These are phyloP conservation scores for Selene dorsalis DNA, from an alignment of 2,797 vertebrate genomes.

Conservation along the genomic window DNA sequence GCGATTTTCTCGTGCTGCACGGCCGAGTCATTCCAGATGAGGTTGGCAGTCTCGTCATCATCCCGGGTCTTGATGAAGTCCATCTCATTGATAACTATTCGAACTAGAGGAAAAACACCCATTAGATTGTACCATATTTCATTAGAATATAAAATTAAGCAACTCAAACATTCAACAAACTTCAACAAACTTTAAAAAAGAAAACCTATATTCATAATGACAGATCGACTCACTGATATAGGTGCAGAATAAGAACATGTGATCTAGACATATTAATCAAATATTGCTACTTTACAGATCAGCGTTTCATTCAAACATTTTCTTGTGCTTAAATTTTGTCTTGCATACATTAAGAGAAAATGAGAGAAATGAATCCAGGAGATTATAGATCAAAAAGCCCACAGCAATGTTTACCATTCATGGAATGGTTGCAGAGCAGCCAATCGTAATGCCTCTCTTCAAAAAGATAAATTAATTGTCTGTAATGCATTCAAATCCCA, in stretches of 20 bases:
- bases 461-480: slow-evolving; percentile 81
- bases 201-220: slow-evolving; percentile 9
- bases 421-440: slow-evolving; percentile 66
- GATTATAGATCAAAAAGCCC: slow-evolving; percentile 70
- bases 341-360: slow-evolving; percentile 58
- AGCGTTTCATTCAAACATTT: slow-evolving; percentile 56
- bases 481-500: slow-evolving; percentile 79
- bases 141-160: slow-evolving; percentile 7
- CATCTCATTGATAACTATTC: slow-evolving; percentile 92
- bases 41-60: slow-evolving; percentile 96
- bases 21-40: slow-evolving; percentile 97
- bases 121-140: slow-evolving; percentile 43
- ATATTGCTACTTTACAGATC: slow-evolving; percentile 46
- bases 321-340: slow-evolving; percentile 41
- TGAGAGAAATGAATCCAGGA: slow-evolving; percentile 49
- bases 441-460: slow-evolving; percentile 72
- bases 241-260: slow-evolving; percentile 20
- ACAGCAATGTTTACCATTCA: slow-evolving; percentile 72
- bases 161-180: neutral
- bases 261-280: slow-evolving; percentile 34
- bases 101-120: slow-evolving; percentile 83
- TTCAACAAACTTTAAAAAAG: slow-evolving; percentile 22
- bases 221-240: slow-evolving; percentile 3
- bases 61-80: slow-evolving; percentile 93
- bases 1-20: slow-evolving; percentile 98